A percentile compares a stretch with the other conserved stretches of the same genome.
These are phyloP conservation scores for Bolinopsis microptera DNA, from an alignment of 37 sponge, comb jelly and placozoan genomes.

Conservation along the genomic window DNA sequence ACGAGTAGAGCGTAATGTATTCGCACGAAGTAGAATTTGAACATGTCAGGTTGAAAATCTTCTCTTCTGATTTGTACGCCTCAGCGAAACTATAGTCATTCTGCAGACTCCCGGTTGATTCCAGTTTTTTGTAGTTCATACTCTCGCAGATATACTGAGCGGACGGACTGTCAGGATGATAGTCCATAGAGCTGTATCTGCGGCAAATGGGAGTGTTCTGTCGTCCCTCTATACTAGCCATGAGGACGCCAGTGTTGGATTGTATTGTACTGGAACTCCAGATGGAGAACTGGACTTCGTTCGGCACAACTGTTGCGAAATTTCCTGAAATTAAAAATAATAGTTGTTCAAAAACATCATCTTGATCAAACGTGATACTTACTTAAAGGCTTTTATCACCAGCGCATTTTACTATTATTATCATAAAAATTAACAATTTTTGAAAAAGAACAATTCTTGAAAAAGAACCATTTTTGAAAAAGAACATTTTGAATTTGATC, in stretches of 20 bases:
- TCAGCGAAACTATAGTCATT: neutral
- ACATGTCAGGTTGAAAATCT: neutral
- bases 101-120: neutral
- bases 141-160: neutral
- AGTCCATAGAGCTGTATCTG: neutral
- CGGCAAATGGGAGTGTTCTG: neutral
- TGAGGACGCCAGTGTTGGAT: neutral
- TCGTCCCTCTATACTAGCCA: neutral
- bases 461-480: neutral
- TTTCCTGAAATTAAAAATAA: too few species aligned
- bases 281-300: neutral
- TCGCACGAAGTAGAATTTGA: neutral
- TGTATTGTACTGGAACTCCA: neutral
- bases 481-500: neutral
- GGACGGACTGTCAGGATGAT: neutral
- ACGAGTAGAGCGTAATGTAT: neutral
- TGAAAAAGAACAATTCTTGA: neutral
- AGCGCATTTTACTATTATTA: neutral
- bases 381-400: too few species aligned
- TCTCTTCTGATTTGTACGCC: neutral
- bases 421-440: neutral
- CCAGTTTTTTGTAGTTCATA: neutral
- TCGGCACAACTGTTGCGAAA: neutral
- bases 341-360: too few species aligned
- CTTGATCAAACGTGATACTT: too few species aligned